These are phyloP conservation scores for Cerceris ruficornis DNA, from an alignment of 2,888 invertebrate species.

Conservation along the genomic window DNA sequence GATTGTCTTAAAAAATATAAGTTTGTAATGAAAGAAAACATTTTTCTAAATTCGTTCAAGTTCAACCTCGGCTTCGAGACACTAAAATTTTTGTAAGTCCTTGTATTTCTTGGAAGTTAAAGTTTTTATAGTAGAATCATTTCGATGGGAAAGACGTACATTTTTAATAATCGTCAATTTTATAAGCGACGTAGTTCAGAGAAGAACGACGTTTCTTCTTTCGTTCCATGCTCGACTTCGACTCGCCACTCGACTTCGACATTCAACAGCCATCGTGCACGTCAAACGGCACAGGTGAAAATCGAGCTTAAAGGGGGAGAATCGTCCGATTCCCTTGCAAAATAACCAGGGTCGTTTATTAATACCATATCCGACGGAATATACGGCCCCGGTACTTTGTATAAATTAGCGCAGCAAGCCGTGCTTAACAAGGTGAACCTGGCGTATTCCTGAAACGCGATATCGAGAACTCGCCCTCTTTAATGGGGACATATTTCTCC, in stretches of 20 bases:
- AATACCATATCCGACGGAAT: conserved; percentile 55
- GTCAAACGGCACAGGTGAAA: conserved; percentile 25
- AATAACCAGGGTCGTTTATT: conserved; percentile 57
- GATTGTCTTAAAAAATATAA: too few relatives aligned
- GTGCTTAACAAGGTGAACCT: conserved; percentile 55
- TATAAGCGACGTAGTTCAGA: too few relatives aligned
- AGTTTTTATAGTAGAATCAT: too few relatives aligned
- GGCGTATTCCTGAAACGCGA: conserved; percentile 40
- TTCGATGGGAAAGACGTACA: neutral
- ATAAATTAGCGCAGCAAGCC: conserved; percentile 61
- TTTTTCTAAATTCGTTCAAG: too few relatives aligned
- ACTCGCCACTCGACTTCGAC: neutral
- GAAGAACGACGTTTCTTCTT: too few relatives aligned
- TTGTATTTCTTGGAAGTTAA: too few relatives aligned
- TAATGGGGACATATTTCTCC: conserved; percentile 42
- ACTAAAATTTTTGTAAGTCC: too few relatives aligned
- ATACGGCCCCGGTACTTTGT: conserved; percentile 55
- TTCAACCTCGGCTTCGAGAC: too few relatives aligned
- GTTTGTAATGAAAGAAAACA: too few relatives aligned
- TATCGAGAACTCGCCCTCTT: conserved; percentile 44
- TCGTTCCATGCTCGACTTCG: neutral
- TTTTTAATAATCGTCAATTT: too few relatives aligned
- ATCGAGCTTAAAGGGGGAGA: conserved; percentile 36
- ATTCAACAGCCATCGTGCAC: conserved; percentile 1
- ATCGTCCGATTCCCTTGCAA: conserved; percentile 41